Conservation (phyloP, 2,888 invertebrate species). For the Drosophila fulvimacula region DNA sequence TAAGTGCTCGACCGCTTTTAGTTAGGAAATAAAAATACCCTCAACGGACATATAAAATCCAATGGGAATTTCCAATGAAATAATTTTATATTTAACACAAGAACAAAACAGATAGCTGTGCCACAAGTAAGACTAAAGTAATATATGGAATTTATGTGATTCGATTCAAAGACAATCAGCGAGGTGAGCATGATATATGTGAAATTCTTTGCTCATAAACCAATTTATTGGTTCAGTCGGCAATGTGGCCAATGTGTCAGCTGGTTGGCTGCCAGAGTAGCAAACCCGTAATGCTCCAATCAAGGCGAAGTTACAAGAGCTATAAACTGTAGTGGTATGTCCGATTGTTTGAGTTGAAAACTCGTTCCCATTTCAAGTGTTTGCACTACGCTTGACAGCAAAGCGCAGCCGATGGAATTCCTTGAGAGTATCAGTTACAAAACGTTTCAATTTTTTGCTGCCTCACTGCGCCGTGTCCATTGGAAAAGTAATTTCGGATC, state of each 20-base stretch:
- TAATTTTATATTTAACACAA: background rate
- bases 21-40: background rate
- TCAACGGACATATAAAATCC: background rate
- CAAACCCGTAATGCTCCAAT: slow-evolving; percentile 47
- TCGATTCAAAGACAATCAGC: slow-evolving; percentile 1
- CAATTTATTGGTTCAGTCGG: slow-evolving; percentile 28
- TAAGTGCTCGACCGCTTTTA: background rate
- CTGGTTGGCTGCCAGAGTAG: slow-evolving; percentile 39
- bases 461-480: slow-evolving; percentile 61
- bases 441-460: slow-evolving; percentile 75
- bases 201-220: slow-evolving; percentile 29
- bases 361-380: slow-evolving; percentile 65
- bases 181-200: background rate
- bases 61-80: slow-evolving; percentile 6
- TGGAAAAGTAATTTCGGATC: slow-evolving; percentile 67
- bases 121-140: background rate
- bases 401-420: slow-evolving; percentile 65
- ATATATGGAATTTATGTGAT: slow-evolving; percentile 7
- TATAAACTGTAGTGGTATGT: slow-evolving; percentile 37
- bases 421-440: slow-evolving; percentile 74
- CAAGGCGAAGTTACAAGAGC: slow-evolving; percentile 48
- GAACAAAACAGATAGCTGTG: background rate
- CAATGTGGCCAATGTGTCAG: slow-evolving; percentile 16
- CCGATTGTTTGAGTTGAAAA: slow-evolving; percentile 39
- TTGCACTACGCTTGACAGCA: slow-evolving; percentile 69